These are phyloP conservation scores for Xanthia togata DNA, from an alignment of 2,888 invertebrate species.

Conservation along the genomic window DNA sequence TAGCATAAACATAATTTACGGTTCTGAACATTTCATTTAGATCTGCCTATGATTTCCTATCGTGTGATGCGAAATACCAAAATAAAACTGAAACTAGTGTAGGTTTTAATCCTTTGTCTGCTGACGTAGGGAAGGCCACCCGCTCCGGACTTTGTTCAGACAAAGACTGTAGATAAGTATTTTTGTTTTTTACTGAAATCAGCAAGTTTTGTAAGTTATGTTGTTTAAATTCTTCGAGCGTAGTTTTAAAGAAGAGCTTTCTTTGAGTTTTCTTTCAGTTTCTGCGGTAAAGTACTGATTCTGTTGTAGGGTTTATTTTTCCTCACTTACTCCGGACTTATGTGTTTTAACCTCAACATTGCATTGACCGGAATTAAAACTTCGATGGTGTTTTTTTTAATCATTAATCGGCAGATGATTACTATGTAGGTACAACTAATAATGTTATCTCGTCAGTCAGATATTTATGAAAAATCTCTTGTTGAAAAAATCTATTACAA, in stretches of 20 bases:
- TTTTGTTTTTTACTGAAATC: conserved; percentile 26
- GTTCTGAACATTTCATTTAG: not conserved
- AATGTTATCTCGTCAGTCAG: no score
- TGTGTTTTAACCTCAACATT: not conserved
- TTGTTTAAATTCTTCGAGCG: conserved; percentile 13
- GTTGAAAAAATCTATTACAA: no score
- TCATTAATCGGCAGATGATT: not conserved
- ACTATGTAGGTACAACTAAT: not conserved
- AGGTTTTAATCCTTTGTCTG: conserved; percentile 9
- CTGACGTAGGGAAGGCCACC: not conserved
- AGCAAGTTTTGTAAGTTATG: conserved; percentile 16
- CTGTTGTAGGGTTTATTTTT: not conserved
- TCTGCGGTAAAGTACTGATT: not conserved
- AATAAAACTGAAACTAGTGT: not conserved
- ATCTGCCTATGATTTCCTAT: not conserved
- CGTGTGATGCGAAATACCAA: not conserved
- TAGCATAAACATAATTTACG: not conserved
- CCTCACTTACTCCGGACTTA: not conserved
- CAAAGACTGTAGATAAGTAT: conserved; percentile 20
- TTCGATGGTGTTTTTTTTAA: not conserved
- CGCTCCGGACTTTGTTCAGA: not conserved
- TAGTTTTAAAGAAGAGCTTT: not conserved
- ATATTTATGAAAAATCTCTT: not conserved
- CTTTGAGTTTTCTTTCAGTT: conserved; percentile 1
- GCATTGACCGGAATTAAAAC: not conserved